Percentiles rank a stretch among this genome's conserved stretches.
Conservation (phyloP, 1,140 invertebrate genomes). For the Nylanderia fulva region DNA sequence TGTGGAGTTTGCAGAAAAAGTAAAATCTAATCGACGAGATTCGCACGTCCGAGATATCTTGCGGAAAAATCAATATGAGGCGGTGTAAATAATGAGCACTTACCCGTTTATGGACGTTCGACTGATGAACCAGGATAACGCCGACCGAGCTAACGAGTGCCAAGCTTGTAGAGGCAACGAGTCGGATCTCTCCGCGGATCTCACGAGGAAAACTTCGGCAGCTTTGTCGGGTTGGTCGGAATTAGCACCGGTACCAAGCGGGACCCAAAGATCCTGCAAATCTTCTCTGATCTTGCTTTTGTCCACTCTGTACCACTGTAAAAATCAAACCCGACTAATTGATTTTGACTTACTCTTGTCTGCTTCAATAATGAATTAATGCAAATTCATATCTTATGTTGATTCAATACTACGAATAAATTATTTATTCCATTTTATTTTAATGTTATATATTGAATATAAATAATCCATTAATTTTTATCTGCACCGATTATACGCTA, state of each 20-base stretch:
- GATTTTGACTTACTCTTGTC: not conserved
- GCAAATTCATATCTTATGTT: not conserved
- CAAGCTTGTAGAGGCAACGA: constrained; percentile 89
- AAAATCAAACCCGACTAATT: constrained; percentile 14
- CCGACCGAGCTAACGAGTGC: constrained; percentile 88
- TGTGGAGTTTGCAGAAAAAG: not conserved
- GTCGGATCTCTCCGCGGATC: constrained; percentile 88
- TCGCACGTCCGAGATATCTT: constrained; percentile 13
- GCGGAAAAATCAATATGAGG: constrained; percentile 48
- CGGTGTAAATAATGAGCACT: constrained; percentile 74
- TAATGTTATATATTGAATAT: too few relatives aligned
- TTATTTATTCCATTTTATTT: not conserved
- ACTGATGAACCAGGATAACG: constrained; percentile 90
- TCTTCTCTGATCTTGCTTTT: constrained; percentile 81
- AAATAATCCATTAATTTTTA: too few relatives aligned
- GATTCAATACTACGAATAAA: too few relatives aligned
- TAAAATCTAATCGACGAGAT: constrained; percentile 16
- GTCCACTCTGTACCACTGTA: constrained; percentile 87
- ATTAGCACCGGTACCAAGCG: constrained; percentile 80
- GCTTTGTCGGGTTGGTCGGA: constrained; percentile 86
- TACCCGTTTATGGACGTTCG: constrained; percentile 92
- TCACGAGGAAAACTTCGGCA: constrained; percentile 88
- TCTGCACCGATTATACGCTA: not conserved
- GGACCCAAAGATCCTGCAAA: constrained; percentile 85
- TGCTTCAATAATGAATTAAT: not conserved